These are phyloP conservation scores for Diadema setosum DNA, from an alignment of 35 echinoderm and acorn worm species.

Conservation along the genomic window DNA sequence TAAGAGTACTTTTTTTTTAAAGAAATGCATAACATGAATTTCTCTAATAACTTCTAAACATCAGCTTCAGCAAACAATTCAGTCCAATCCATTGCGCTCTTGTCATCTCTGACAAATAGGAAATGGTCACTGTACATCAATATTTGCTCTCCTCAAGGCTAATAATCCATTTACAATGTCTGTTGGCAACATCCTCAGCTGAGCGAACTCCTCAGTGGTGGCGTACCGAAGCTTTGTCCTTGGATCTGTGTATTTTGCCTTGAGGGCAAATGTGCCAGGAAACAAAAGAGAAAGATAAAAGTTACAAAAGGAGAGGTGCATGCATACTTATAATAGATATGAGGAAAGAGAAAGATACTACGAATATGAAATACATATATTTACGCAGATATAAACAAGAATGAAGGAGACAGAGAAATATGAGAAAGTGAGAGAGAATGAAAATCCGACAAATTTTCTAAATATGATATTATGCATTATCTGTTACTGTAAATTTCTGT, in stretches of 20 bases:
- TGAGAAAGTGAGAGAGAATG: background rate
- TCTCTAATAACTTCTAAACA: no score
- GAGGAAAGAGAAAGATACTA: no score
- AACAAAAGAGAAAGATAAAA: background rate
- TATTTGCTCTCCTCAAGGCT: constrained; percentile 83
- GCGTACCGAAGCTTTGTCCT: constrained; percentile 85
- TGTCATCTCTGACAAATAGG: background rate
- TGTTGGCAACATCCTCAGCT: constrained; percentile 68
- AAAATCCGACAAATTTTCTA: no score
- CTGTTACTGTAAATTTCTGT: no score
- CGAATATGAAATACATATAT: background rate
- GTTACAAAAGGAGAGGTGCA: background rate
- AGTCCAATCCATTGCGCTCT: background rate
- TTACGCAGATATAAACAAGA: background rate
- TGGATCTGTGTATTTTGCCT: constrained; percentile 99
- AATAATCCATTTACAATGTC: constrained; percentile 88
- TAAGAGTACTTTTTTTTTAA: no score
- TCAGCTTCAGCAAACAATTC: no score
- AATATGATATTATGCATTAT: no score
- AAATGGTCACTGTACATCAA: constrained; percentile 70
- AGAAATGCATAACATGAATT: no score
- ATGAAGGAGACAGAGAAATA: background rate
- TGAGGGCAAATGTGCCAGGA: background rate
- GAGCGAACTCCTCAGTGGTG: constrained; percentile 80
- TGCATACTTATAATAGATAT: background rate